These are phyloP conservation scores for Aspiorhynchus laticeps DNA, from an alignment of 2,113 vertebrate species.

Conservation along the genomic window DNA sequence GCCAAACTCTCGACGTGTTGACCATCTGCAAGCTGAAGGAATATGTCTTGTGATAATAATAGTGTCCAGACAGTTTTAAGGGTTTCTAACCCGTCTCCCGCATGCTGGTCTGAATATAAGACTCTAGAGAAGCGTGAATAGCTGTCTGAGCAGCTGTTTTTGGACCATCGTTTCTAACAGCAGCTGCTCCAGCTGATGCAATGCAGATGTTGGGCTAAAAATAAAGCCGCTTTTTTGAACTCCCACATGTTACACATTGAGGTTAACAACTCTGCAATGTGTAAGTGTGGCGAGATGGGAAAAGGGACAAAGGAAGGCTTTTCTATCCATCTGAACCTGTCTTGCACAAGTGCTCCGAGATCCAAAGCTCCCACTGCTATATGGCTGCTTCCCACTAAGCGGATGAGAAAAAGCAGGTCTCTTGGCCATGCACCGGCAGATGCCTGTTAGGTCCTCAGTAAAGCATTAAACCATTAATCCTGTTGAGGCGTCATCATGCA, in stretches of 20 bases:
- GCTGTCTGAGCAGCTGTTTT: constrained; percentile 59
- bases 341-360: constrained; percentile 59
- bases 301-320: constrained; percentile 53
- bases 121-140: background rate
- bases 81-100: constrained; percentile 12
- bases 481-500: constrained; percentile 71
- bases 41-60: background rate
- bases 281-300: constrained; percentile 4
- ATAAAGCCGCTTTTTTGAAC: constrained; percentile 56
- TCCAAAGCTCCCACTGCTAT: constrained; percentile 79
- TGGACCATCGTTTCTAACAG: constrained; percentile 36
- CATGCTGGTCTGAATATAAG: constrained; percentile 32
- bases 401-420: constrained; percentile 60
- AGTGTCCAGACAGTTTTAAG: background rate
- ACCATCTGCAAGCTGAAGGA: background rate
- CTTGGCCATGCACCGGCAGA: constrained; percentile 68
- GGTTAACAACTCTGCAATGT: constrained; percentile 36
- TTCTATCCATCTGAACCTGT: constrained; percentile 56
- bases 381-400: constrained; percentile 68
- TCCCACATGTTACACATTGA: constrained; percentile 42
- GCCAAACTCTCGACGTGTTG: background rate
- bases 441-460: constrained; percentile 63
- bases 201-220: constrained; percentile 68
- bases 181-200: constrained; percentile 63
- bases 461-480: constrained; percentile 66